These are phyloP conservation scores for Elysia chlorotica DNA, from an alignment of 1,140 invertebrate genomes.

Conservation along the genomic window DNA sequence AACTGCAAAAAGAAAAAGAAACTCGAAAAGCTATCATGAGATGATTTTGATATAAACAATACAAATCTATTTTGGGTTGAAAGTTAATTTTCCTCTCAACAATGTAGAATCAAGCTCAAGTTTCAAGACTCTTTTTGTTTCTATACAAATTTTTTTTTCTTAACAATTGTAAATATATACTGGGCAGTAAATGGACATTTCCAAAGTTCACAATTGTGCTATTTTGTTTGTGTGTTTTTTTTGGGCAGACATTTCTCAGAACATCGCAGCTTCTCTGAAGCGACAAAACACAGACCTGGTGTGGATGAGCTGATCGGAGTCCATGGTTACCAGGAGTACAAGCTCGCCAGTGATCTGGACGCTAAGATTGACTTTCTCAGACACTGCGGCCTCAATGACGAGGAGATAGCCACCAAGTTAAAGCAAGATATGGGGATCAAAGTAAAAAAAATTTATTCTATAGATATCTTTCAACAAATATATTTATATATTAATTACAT, in stretches of 20 bases:
- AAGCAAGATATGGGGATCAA: constrained; percentile 4
- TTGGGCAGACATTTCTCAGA: constrained; percentile 11
- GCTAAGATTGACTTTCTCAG: constrained; percentile 8
- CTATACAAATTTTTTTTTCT: too few relatives aligned
- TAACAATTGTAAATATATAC: too few relatives aligned
- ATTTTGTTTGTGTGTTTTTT: not conserved
- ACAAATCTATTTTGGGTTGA: too few relatives aligned
- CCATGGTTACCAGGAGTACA: not conserved
- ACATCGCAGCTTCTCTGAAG: constrained; percentile 9
- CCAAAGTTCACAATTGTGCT: not conserved
- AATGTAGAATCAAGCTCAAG: too few relatives aligned
- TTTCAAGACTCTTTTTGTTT: too few relatives aligned
- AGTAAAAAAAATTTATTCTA: too few relatives aligned
- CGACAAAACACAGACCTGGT: constrained; percentile 10
- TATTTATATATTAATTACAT: too few relatives aligned
- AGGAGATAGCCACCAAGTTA: constrained; percentile 4
- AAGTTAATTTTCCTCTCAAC: too few relatives aligned
- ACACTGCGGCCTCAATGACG: constrained; percentile 12
- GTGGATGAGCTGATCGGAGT: constrained; percentile 9
- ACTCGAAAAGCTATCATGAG: too few relatives aligned
- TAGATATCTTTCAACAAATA: too few relatives aligned
- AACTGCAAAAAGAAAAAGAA: too few relatives aligned
- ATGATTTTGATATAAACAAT: not conserved
- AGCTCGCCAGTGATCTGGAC: not conserved
- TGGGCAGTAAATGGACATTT: not conserved